These are phyloP conservation scores for Rhagoletis pomonella DNA, from an alignment of 1,140 invertebrate genomes.

Conservation along the genomic window DNA sequence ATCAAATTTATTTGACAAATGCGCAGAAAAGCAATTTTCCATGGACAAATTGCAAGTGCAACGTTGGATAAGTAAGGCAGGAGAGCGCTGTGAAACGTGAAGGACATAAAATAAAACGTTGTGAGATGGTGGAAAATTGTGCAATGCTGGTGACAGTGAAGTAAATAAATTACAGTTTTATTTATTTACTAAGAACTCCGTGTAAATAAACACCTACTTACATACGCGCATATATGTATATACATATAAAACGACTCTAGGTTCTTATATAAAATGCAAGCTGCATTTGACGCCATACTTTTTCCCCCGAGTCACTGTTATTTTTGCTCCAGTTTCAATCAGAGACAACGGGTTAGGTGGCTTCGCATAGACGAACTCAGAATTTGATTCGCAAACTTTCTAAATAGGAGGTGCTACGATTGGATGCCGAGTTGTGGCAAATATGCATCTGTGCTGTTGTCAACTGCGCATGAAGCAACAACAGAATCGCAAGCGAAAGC, in stretches of 20 bases:
- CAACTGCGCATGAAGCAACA: slow-evolving; percentile 45
- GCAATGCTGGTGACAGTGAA: slow-evolving; percentile 8
- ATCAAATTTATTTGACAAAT: slow-evolving; percentile 55
- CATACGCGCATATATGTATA: neutral
- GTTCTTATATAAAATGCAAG: slow-evolving; percentile 16
- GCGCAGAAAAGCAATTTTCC: slow-evolving; percentile 53
- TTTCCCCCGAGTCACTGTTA: neutral
- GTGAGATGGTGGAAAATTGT: neutral
- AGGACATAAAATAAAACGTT: neutral
- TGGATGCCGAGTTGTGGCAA: slow-evolving; percentile 4
- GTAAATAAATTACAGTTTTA: slow-evolving; percentile 36
- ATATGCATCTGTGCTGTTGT: slow-evolving; percentile 2
- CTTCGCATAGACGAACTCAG: neutral
- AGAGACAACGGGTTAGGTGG: neutral
- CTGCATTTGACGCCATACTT: slow-evolving; percentile 18
- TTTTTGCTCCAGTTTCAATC: neutral
- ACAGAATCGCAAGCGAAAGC: neutral
- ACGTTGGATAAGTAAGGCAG: neutral
- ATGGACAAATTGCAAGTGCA: slow-evolving; percentile 50
- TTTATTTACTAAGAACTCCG: slow-evolving; percentile 27
- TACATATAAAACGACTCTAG: neutral
- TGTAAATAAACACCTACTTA: neutral
- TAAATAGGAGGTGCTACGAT: slow-evolving; percentile 38
- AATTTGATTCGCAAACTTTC: slow-evolving; percentile 30
- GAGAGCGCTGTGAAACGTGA: neutral